Conservation (phyloP, 2,797 vertebrate species). For the Cygnus olor region DNA sequence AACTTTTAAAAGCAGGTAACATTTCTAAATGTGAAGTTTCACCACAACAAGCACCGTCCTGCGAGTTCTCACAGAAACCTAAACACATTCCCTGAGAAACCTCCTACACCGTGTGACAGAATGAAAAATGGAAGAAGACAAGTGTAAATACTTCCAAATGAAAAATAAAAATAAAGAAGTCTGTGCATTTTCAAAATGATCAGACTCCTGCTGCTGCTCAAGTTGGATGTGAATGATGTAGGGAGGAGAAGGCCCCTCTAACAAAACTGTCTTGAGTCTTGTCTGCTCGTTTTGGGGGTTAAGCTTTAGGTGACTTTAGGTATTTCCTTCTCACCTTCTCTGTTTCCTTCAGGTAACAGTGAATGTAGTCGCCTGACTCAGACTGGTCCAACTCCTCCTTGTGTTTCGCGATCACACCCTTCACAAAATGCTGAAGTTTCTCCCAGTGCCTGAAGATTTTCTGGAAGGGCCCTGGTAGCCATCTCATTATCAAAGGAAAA, state of each 20-base stretch:
- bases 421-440: constrained; percentile 75
- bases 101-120: neutral
- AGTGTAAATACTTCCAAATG: constrained; percentile 47
- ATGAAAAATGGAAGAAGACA: constrained; percentile 13
- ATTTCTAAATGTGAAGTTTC: constrained; percentile 24
- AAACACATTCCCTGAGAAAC: constrained; percentile 7
- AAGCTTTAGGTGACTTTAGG: neutral
- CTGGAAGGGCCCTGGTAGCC: constrained; percentile 82
- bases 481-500: constrained; percentile 80
- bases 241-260: neutral
- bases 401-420: constrained; percentile 74
- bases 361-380: constrained; percentile 80
- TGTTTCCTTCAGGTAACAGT: constrained; percentile 84
- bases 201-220: constrained; percentile 18
- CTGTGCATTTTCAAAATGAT: neutral
- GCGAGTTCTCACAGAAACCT: neutral
- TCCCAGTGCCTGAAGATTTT: constrained; percentile 67
- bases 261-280: neutral
- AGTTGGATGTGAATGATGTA: neutral
- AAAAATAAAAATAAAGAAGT: neutral
- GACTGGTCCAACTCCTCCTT: constrained; percentile 75
- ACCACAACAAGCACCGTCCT: neutral
- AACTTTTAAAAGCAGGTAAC: constrained; percentile 6
- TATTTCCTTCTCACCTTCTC: constrained; percentile 74
- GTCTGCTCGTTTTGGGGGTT: neutral